Conservation (phyloP, 64 coral and sea anemone genomes). For the Porites australiensis region DNA sequence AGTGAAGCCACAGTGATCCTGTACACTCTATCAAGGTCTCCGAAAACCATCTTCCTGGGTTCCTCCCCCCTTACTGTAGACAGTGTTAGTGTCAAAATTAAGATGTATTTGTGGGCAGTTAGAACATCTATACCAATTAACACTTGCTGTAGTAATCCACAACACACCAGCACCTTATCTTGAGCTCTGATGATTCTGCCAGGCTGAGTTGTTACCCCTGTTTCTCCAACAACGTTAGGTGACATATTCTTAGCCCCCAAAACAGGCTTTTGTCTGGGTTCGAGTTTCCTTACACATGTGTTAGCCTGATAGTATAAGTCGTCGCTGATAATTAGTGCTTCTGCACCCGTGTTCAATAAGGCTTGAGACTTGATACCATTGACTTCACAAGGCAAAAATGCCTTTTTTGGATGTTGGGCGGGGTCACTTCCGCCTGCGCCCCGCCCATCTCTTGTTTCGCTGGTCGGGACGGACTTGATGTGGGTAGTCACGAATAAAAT, state of each 20-base stretch:
- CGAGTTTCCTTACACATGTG: background rate
- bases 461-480: no score
- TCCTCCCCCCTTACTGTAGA: no score
- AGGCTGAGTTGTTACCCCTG: slow-evolving; percentile 18
- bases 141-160: slow-evolving; percentile 30
- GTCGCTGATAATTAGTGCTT: background rate
- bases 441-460: no score
- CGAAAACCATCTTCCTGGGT: slow-evolving; percentile 6
- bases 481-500: slow-evolving; percentile 10
- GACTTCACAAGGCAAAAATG: background rate
- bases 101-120: slow-evolving; percentile 53
- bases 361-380: slow-evolving; percentile 12
- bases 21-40: slow-evolving; percentile 22
- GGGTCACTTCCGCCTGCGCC: background rate
- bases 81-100: background rate
- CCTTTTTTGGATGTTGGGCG: background rate
- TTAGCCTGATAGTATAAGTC: slow-evolving; percentile 5
- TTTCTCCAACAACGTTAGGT: background rate
- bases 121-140: slow-evolving; percentile 54
- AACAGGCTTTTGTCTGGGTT: background rate
- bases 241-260: slow-evolving; percentile 28
- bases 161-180: slow-evolving; percentile 42
- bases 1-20: slow-evolving; percentile 18
- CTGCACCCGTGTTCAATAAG: no score
- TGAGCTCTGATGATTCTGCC: background rate